A percentile compares a stretch with the other conserved stretches of the same genome.
Evolutionary conservation across 2,888 invertebrate genomes (phyloP).

Genomic region (Toxonevra muliebris): DNA sequence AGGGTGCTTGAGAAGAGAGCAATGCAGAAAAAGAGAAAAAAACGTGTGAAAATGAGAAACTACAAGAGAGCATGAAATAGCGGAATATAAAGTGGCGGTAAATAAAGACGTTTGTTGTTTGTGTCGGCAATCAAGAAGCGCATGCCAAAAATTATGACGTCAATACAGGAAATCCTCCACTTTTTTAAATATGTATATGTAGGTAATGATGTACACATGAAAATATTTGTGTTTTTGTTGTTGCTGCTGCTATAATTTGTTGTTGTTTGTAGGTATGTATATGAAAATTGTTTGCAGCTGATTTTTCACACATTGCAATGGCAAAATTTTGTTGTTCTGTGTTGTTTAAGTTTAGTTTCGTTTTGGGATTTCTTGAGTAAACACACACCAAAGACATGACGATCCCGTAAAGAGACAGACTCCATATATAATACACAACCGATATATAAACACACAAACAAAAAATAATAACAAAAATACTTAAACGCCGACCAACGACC

Average conservation of each 20-base stretch:
- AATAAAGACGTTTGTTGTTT: too few relatives aligned
- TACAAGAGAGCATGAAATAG: too few relatives aligned
- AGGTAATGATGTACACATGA: not conserved
- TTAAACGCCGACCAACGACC: too few relatives aligned
- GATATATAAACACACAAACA: too few relatives aligned
- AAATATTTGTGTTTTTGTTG: constrained; percentile 31
- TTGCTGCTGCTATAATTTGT: not conserved
- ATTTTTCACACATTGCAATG: constrained; percentile 27
- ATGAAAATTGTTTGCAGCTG: constrained; percentile 12
- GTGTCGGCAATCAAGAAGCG: constrained; percentile 20
- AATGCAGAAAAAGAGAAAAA: too few relatives aligned
- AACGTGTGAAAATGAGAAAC: too few relatives aligned
- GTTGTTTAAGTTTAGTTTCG: constrained; percentile 25
- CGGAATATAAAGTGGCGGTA: too few relatives aligned
- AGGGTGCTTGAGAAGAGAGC: too few relatives aligned
- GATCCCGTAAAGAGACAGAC: too few relatives aligned
- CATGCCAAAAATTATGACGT: constrained; percentile 45
- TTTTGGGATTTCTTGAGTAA: constrained; percentile 43
- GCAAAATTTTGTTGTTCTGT: not conserved
- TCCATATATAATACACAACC: too few relatives aligned
- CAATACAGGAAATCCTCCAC: constrained; percentile 28
- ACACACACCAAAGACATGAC: constrained; percentile 28
- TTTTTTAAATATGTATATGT: too few relatives aligned
- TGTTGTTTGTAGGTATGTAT: not conserved
- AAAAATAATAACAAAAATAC: too few relatives aligned